Evolutionary conservation across 2,888 invertebrate species (phyloP), one percentile per base, ranked within the genome.

Genomic region (Dermolepida albohirtum): DNA sequence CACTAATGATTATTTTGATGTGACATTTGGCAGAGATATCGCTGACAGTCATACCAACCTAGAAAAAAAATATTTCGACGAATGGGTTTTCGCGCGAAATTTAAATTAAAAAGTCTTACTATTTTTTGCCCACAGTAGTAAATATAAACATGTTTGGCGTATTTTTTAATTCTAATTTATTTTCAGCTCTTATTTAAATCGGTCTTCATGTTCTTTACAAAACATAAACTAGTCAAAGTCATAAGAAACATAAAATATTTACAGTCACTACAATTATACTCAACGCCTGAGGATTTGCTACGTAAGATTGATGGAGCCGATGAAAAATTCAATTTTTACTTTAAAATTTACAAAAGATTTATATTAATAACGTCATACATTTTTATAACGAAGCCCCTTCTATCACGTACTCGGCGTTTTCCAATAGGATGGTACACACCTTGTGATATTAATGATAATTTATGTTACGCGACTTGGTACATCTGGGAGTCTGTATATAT

Each of bases 141-240:
- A n/a, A 22, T 27, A 12, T 11, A 34, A 14, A 8, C 44, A 8
- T 47, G 14, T 39, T 1, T 47, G 12, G 8, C 4, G 4, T 4
- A 22, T 22, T 22, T 4, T 22, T 22, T 22, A 22, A 22, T 22
- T 22, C 1, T 22, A 4, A 22, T 22, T 49, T 34, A 5, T 5
- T 62, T 62, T 12, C 7, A 62, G 59, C 47, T 62, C 14, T 16
- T 62, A 34, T 62, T 62, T n/a, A 62, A 62, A 11, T 22, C 59
- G 4, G n/a, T 62, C 6, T 62, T 34, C 14, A 62, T 62, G 59
- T 62, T 47, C 10, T 34, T 47, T 16, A 62, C 59, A 10, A 62
- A 47, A 34, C 7, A 6, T 47, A 34, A 62, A 47, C 34, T 62
- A 14, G 34, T 34, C 5, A 62, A 47, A 11, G 47, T 62, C 11